Evolutionary conservation across 2,113 vertebrate species (phyloP).

Genomic region (Lanius collurio): DNA sequence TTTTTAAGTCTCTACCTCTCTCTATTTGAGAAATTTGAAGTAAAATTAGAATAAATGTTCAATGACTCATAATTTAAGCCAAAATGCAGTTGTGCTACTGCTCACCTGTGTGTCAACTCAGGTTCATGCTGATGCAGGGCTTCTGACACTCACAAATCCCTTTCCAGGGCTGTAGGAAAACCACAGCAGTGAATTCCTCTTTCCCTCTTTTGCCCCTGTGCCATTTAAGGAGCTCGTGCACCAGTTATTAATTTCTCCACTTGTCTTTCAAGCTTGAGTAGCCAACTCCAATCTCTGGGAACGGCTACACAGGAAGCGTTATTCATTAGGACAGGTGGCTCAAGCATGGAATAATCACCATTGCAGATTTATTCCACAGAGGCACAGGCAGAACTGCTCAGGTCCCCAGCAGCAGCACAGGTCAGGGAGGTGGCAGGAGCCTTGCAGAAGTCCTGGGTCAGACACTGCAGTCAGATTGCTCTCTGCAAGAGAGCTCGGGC

Average conservation of each 20-base stretch:
- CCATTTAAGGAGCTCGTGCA: neutral
- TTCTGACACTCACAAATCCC: neutral
- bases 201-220: neutral
- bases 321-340: conserved; percentile 27
- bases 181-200: neutral
- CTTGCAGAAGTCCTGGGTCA: neutral
- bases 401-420: neutral
- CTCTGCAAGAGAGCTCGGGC: neutral
- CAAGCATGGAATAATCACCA: neutral
- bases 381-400: neutral
- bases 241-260: conserved; percentile 4
- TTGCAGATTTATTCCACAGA: conserved; percentile 16
- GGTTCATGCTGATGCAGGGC: neutral
- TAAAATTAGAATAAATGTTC: neutral
- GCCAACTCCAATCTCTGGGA: conserved; percentile 12
- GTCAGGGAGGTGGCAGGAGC: neutral
- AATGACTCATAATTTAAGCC: neutral
- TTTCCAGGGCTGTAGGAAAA: neutral
- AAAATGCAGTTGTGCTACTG: neutral
- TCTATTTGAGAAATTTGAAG: neutral
- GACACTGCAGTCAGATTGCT: neutral
- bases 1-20: neutral
- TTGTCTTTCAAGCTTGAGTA: conserved; percentile 55
- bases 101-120: neutral
- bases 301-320: neutral